Percentiles rank a stretch among this genome's conserved stretches.
Evolutionary conservation across 2,888 invertebrate species (phyloP).

Genomic region (Homarus gammarus): DNA sequence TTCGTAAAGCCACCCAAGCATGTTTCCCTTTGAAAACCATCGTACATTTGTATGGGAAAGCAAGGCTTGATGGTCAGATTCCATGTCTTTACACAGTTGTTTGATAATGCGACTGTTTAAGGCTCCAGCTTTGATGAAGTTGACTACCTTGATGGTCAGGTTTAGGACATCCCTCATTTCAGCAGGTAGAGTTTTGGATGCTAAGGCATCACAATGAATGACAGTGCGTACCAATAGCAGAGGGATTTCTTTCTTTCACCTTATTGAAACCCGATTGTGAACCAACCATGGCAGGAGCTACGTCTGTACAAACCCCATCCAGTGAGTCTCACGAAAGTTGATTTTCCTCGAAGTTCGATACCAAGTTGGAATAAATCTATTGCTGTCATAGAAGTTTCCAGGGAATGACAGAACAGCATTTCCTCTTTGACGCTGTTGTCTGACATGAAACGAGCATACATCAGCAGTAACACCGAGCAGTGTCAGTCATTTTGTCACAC

Average conservation of each 20-base stretch:
- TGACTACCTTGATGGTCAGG: no score
- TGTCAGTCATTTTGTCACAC: conserved; percentile 15
- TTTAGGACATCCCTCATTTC: no score
- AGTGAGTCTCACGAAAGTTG: background rate
- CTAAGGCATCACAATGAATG: background rate
- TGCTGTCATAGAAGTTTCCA: background rate
- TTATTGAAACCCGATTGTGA: background rate
- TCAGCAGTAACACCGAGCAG: background rate
- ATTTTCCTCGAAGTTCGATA: background rate
- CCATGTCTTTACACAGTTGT: background rate
- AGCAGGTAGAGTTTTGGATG: no score
- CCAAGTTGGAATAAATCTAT: no score
- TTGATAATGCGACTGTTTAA: background rate
- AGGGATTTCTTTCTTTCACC: background rate
- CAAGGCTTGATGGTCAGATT: background rate
- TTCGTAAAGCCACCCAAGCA: background rate
- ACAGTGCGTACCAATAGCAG: background rate
- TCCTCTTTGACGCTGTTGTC: conserved; percentile 4
- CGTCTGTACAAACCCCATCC: background rate
- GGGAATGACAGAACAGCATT: conserved; percentile 3
- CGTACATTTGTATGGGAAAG: background rate
- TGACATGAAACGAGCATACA: conserved; percentile 1
- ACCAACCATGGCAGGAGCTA: conserved; percentile 15
- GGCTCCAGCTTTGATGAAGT: background rate
- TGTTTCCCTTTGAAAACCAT: background rate